Evolutionary conservation across 2,113 vertebrate genomes (phyloP), one percentile per base, ranked within the genome.

Genomic region (Scomber japonicus): DNA sequence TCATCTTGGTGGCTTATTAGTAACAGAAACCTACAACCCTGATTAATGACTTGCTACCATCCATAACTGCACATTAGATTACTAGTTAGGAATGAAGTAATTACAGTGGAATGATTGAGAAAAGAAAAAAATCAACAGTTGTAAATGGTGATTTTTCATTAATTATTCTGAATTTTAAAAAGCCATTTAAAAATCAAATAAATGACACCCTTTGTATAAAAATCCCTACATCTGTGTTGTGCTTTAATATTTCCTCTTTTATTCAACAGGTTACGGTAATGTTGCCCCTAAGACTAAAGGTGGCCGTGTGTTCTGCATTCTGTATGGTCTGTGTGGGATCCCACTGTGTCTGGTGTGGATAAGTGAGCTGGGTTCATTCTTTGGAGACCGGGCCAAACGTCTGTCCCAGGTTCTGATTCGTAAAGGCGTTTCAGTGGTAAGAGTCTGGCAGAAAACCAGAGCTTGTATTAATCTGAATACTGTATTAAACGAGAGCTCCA

Each of bases 281-380:
- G 96, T 99, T 72, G 97, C 98, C 60, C 98, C 98, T 0, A 99
- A 97, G 89, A 99, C 98, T 9, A 63, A 92, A 0, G 90, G 94
- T 0, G 98, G 98, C 0, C 97, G 97, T 27, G 94, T 98, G 78
- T 99, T 99, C 94, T 99, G 97, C 82, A 97, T 99, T 90, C 94
- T 99, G 91, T 99, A 98, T 2, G 98, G 98, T 9, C 95, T 99
- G 54, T 99, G 96, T 63, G 98, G 98, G 69, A 97, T 98, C 78
- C 98, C 98, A 0, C 96, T 99, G 55, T 99, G 98, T 80, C 94
- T 99, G 92, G 98, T 97, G 0, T 99, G 98, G 98, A 97, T 99
- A 89, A 99, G 97, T 62, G 95, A 97, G 74, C 90, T 99, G 89
- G 98, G 98, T 40, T 99, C 97, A 21, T 99, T 99, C 88, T 99